These are phyloP conservation scores for Notospermus geniculatus DNA, from an alignment of 1,140 invertebrate species.

Conservation along the genomic window DNA sequence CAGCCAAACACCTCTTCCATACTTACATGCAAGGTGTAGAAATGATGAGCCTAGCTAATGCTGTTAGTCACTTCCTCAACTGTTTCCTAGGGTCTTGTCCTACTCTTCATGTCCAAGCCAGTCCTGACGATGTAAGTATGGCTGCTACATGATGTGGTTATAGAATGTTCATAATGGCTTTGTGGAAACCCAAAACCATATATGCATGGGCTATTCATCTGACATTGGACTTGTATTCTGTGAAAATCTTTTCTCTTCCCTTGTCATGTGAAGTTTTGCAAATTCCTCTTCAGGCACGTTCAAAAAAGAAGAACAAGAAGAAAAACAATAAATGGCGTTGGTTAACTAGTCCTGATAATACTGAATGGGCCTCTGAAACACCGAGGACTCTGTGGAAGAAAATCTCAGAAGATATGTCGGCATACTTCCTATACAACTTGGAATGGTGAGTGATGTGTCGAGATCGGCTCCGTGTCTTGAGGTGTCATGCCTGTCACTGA, in stretches of 20 bases:
- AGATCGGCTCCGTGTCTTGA: too few species aligned
- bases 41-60: constrained; percentile 81
- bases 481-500: too few species aligned
- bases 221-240: too few species aligned
- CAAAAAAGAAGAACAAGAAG: constrained; percentile 67
- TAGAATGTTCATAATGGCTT: too few species aligned
- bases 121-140: constrained; percentile 64
- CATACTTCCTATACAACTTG: constrained; percentile 83
- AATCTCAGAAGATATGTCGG: constrained; percentile 79
- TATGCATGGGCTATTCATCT: too few species aligned
- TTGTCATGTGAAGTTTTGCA: constrained; percentile 7
- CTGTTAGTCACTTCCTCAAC: constrained; percentile 93
- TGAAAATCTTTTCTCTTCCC: too few species aligned
- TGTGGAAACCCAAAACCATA: too few species aligned
- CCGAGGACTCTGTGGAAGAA: constrained; percentile 83
- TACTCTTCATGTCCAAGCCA: constrained; percentile 42
- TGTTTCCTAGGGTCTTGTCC: constrained; percentile 69
- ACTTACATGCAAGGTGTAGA: constrained; percentile 87
- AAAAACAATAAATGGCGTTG: constrained; percentile 54
- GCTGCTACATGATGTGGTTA: too few species aligned
- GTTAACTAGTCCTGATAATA: constrained; percentile 44
- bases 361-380: constrained; percentile 84
- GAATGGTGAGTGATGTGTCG: constrained; percentile 51
- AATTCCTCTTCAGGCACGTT: constrained; percentile 59
- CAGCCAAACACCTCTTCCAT: constrained; percentile 91